Conservation (phyloP, 2,797 vertebrate genomes). For the Argyrosomus regius region DNA sequence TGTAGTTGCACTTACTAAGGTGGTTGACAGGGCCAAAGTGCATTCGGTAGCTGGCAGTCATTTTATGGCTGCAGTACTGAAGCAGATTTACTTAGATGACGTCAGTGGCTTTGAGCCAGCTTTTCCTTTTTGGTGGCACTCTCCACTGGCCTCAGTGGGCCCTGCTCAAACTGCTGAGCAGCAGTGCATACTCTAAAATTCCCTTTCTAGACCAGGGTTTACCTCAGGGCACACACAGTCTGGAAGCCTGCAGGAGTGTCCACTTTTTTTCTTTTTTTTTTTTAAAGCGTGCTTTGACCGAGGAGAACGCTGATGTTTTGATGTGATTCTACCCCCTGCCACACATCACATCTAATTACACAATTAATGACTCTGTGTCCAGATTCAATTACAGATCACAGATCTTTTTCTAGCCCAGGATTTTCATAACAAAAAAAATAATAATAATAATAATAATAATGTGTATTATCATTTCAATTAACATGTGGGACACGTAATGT, state of each 20-base stretch:
- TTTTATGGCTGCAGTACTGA: conserved; percentile 91
- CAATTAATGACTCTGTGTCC: conserved; percentile 61
- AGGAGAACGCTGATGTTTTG: conserved; percentile 71
- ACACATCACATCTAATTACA: conserved; percentile 66
- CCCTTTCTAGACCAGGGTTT: conserved; percentile 92
- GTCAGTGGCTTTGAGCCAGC: conserved; percentile 94
- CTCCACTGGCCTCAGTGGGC: conserved; percentile 89
- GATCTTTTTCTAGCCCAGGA: conserved; percentile 44
- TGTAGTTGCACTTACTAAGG: conserved; percentile 74
- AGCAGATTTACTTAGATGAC: conserved; percentile 95
- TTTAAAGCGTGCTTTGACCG: conserved; percentile 58
- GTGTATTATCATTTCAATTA: conserved; percentile 58
- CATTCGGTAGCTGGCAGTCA: conserved; percentile 88
- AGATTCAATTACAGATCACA: conserved; percentile 69
- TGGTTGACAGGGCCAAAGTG: conserved; percentile 92
- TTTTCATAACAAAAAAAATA: conserved; percentile 48
- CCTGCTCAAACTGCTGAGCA: conserved; percentile 88
- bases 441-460: conserved; percentile 2
- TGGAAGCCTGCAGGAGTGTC: conserved; percentile 70
- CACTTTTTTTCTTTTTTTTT: conserved; percentile 55
- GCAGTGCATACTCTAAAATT: conserved; percentile 91
- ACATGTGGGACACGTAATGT: conserved; percentile 52
- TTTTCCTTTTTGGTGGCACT: conserved; percentile 92
- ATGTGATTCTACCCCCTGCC: conserved; percentile 54
- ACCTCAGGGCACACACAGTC: conserved; percentile 87